phyloP scores from a whole-genome alignment of 2,797 vertebrate genomes.

The Pipistrellus kuhlii region DNA sequence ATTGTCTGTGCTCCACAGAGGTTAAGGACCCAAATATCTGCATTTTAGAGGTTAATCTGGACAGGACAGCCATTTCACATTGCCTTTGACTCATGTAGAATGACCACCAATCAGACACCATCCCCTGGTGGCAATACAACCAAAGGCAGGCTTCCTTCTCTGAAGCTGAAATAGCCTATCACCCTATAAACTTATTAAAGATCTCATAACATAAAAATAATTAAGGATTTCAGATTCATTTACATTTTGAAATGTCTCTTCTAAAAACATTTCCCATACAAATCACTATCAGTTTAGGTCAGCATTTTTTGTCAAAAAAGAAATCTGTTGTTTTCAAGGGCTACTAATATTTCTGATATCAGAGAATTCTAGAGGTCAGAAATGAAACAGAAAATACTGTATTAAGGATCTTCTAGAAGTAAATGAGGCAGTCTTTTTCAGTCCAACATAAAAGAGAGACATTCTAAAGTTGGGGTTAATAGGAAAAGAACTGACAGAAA shows the following conservation, averaged over 20 bases:
- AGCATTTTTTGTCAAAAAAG: background rate
- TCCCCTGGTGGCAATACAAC: background rate
- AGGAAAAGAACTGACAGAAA: background rate
- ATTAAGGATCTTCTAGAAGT: background rate
- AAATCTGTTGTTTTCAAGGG: constrained; percentile 24
- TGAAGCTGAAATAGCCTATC: background rate
- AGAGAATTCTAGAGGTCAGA: constrained; percentile 33
- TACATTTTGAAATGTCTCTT: constrained; percentile 23
- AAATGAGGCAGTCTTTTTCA: background rate
- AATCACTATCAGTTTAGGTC: background rate
- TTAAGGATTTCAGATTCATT: constrained; percentile 27
- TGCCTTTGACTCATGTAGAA: background rate
- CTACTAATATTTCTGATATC: constrained; percentile 31
- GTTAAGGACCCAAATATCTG: background rate
- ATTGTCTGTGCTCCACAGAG: background rate
- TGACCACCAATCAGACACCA: background rate
- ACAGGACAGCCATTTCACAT: background rate
- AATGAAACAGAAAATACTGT: background rate
- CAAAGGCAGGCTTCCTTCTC: background rate
- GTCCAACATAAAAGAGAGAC: constrained; percentile 19
- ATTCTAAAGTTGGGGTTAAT: background rate
- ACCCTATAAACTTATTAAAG: background rate
- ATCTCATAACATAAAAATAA: background rate
- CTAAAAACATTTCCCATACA: constrained; percentile 44
- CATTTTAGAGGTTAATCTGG: constrained; percentile 15